Base-by-base conservation (phyloP, 1,140 invertebrate species). In the Cyclargus thomasi region DNA sequence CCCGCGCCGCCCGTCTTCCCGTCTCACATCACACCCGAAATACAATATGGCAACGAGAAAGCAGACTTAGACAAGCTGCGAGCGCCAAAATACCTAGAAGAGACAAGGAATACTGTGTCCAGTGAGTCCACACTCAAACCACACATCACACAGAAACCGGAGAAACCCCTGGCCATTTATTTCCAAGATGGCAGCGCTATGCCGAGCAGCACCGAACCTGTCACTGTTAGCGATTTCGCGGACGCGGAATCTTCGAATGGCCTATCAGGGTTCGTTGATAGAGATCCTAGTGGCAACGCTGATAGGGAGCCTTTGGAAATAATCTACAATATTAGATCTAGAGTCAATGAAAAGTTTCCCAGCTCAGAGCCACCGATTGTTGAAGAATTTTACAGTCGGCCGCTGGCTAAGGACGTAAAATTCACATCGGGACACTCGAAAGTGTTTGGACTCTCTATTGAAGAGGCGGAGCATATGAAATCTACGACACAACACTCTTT, bases 401-500 rank as follows among this genome's bases (percentile, higher is more conserved):
- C 71, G 2, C 72, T 73, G 8, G 21, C 67, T 55, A 59, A 65
- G 16, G 76, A 83, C 17, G 80, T 91, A 59, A 87, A 90, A 35
- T 93, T 93, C 70, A 92, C 92, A 14, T 93, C 92, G 17, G 92
- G 92, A 11, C 92, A 93, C 80, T 92, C 92, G 70, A 93, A 93
- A 71, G 86, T 92, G 55, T 93, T 93, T 69, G 92, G 92, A 47
- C 88, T 93, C 53, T 92, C 92, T 66, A 92, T 93, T 22, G 92
- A 93, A 74, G 92, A 93, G 70, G 91, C 92, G 57, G 89, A 90
- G 67, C 88, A 81, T 70, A 79, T 92, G 86, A 81, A 90, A 79
- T 85, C 91, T 35, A 80, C 91, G 47, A 92, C 91, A 1, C 90
- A 91, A 68, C 87, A 88, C 55, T 86, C 91, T 22, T 72, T 88